phyloP scores from a whole-genome alignment of 2,113 vertebrate species.

The Ochotona curzoniae region DNA sequence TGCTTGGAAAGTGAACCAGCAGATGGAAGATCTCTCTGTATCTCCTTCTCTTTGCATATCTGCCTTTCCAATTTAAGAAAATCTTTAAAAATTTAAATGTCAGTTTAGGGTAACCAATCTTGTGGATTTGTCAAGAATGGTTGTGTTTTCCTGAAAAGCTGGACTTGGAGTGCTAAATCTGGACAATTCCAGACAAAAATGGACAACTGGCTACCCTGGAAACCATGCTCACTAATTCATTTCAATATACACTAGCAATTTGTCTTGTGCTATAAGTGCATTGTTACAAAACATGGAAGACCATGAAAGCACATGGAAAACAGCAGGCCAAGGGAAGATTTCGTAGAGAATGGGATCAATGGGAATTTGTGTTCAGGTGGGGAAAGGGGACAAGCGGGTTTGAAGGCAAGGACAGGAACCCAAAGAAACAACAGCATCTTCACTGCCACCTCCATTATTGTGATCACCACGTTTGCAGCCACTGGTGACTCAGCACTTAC shows the following conservation, averaged over 20 bases:
- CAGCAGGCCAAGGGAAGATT: neutral
- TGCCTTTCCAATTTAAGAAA: too few species aligned
- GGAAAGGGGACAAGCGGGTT: neutral
- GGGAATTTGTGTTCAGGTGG: neutral
- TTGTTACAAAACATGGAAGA: neutral
- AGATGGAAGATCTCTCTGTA: too few species aligned
- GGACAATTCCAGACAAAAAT: slow-evolving; percentile 18
- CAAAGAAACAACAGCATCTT: neutral
- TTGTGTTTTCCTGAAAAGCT: neutral
- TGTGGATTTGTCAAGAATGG: slow-evolving; percentile 7
- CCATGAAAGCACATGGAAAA: neutral
- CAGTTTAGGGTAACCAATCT: slow-evolving; percentile 3
- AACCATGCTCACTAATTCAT: neutral
- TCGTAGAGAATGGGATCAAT: neutral
- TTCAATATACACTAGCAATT: slow-evolving; percentile 25
- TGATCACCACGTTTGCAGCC: neutral
- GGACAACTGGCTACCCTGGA: neutral
- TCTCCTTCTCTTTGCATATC: too few species aligned
- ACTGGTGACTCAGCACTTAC: neutral
- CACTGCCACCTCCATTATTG: neutral
- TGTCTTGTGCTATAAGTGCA: neutral
- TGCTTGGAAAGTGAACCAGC: too few species aligned
- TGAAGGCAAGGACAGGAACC: neutral
- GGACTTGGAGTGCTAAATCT: neutral
- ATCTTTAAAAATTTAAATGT: neutral